These are phyloP conservation scores for Limnothrissa miodon DNA, from an alignment of 2,113 vertebrate genomes.

Conservation along the genomic window DNA sequence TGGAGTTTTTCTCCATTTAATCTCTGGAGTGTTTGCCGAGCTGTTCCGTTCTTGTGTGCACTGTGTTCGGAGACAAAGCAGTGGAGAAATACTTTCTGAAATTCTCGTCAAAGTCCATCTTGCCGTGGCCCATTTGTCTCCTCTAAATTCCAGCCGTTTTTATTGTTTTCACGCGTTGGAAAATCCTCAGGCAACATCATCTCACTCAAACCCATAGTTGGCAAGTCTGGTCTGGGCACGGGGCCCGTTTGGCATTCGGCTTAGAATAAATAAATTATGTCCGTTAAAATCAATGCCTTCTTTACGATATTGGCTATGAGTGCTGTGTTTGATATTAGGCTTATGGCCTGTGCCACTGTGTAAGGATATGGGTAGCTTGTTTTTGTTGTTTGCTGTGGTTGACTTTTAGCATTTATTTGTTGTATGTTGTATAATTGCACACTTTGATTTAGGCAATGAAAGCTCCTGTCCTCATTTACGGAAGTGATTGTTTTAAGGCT, in stretches of 20 bases:
- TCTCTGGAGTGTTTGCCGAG: not conserved
- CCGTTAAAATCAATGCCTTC: conserved; percentile 55
- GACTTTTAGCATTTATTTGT: not conserved
- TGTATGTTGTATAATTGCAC: not conserved
- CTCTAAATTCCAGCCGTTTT: not conserved
- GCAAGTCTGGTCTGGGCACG: conserved; percentile 46
- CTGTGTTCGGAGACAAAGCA: not conserved
- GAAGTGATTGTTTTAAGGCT: not conserved
- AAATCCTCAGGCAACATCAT: not conserved
- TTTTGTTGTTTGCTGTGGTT: not conserved
- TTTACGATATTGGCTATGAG: not conserved
- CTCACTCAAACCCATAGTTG: conserved; percentile 36
- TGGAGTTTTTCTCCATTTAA: not conserved
- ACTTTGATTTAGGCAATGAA: not conserved
- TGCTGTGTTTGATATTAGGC: conserved; percentile 29
- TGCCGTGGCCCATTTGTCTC: not conserved
- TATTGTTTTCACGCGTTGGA: not conserved
- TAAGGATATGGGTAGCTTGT: conserved; percentile 19
- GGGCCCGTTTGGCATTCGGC: conserved; percentile 56
- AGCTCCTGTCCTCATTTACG: not conserved
- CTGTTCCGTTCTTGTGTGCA: not conserved
- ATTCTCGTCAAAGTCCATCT: not conserved
- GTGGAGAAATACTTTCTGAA: not conserved
- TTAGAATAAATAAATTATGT: conserved; percentile 35
- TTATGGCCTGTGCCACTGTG: conserved; percentile 45